These are phyloP conservation scores for Syndactyla subalaris DNA, from an alignment of 2,797 vertebrate genomes.

Conservation along the genomic window DNA sequence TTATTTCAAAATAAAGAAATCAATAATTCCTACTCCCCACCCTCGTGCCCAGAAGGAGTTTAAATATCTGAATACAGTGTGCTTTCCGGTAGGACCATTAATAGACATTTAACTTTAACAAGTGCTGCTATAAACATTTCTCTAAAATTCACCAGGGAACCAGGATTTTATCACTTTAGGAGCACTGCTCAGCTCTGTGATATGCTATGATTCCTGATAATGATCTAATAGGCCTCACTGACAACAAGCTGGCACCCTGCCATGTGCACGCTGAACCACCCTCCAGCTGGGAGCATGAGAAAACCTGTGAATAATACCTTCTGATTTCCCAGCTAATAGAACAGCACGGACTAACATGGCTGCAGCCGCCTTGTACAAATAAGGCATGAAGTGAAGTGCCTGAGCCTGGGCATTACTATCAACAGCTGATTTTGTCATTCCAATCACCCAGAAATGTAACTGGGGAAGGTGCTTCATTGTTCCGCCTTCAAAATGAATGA, in stretches of 20 bases:
- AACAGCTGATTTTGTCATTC: neutral
- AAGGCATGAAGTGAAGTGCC: neutral
- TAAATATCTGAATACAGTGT: neutral
- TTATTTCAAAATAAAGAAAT: neutral
- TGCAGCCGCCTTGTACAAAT: neutral
- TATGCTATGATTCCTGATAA: neutral
- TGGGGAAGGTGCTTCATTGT: neutral
- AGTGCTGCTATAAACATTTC: neutral
- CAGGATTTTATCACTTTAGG: constrained; percentile 7
- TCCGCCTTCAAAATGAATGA: neutral
- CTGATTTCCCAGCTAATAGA: neutral
- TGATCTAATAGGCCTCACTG: constrained; percentile 16
- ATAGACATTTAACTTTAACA: constrained; percentile 4
- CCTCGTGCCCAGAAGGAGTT: neutral
- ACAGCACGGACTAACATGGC: accelerated
- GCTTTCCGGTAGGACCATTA: neutral
- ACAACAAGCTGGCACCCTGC: constrained; percentile 8
- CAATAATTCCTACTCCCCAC: neutral
- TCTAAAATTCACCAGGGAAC: neutral
- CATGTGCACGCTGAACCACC: neutral
- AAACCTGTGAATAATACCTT: neutral
- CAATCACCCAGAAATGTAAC: neutral
- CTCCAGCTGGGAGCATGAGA: neutral
- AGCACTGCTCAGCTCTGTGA: neutral
- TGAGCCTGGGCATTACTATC: neutral